Percentiles rank a stretch among this genome's conserved stretches.
Conservation (phyloP, 2,797 vertebrate species). For the Poeciliopsis presidionis region DNA sequence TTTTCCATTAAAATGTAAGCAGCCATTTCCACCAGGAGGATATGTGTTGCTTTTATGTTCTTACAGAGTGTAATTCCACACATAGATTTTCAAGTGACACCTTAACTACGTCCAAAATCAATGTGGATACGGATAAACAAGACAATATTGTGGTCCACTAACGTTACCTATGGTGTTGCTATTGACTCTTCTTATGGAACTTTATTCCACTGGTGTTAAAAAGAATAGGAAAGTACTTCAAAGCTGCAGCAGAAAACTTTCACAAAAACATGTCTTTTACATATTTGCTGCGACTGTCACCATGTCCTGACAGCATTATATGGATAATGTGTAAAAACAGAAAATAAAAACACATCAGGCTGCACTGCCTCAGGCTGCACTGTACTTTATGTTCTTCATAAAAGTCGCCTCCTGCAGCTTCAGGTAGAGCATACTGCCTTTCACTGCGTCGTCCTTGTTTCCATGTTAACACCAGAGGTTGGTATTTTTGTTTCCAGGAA, state of each 20-base stretch:
- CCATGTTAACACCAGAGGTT: constrained; percentile 38
- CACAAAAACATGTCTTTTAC: too few relatives aligned
- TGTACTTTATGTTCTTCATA: too few relatives aligned
- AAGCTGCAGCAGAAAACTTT: background rate
- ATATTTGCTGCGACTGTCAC: too few relatives aligned
- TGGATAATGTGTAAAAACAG: too few relatives aligned
- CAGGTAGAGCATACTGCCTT: constrained; percentile 20
- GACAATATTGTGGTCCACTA: background rate
- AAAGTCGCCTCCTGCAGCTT: too few relatives aligned
- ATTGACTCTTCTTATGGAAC: background rate
- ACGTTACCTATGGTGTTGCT: constrained; percentile 7
- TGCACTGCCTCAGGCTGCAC: too few relatives aligned
- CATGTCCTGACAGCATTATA: too few relatives aligned
- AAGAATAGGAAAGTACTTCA: constrained; percentile 6
- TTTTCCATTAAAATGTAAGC: background rate
- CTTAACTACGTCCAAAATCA: background rate
- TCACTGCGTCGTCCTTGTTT: constrained; percentile 50
- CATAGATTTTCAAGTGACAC: background rate
- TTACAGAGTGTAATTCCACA: background rate
- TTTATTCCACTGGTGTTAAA: constrained; percentile 21
- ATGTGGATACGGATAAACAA: background rate
- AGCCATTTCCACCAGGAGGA: background rate
- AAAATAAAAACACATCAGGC: too few relatives aligned
- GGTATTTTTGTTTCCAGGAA: constrained; percentile 53
- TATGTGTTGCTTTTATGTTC: background rate